phyloP scores from a whole-genome alignment of 2,113 vertebrate genomes.

The Copsychus sechellarum region DNA sequence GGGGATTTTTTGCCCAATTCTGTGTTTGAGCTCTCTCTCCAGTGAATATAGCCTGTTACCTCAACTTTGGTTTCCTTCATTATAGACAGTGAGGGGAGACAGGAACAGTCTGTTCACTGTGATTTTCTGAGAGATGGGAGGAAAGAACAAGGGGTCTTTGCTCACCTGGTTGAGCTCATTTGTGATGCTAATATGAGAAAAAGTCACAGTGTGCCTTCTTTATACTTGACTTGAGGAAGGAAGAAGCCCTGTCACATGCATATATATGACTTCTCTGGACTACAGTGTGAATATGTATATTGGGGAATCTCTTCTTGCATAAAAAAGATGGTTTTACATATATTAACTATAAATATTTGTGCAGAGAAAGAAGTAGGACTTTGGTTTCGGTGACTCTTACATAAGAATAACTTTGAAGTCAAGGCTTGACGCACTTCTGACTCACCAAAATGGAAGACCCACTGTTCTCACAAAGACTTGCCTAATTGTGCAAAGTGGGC shows the following conservation, averaged over 20 bases:
- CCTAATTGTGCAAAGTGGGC: not conserved
- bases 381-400: not conserved
- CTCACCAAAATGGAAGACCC: not conserved
- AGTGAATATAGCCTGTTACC: not conserved
- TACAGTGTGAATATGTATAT: not conserved
- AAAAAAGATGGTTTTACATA: not conserved
- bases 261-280: not conserved
- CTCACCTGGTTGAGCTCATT: not conserved
- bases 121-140: not conserved
- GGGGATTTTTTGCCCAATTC: not conserved
- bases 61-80: not conserved
- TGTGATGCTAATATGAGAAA: accelerated
- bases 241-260: not conserved
- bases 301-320: not conserved
- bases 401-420: slow-evolving; percentile 22
- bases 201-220: not conserved
- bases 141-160: not conserved
- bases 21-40: not conserved
- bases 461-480: not conserved
- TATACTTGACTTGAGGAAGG: not conserved
- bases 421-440: not conserved
- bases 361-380: not conserved
- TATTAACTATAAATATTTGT: not conserved
- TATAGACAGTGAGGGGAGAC: not conserved
- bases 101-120: not conserved